Evolutionary conservation across 2,797 vertebrate genomes (phyloP).

Genomic region (Champsocephalus gunnari): DNA sequence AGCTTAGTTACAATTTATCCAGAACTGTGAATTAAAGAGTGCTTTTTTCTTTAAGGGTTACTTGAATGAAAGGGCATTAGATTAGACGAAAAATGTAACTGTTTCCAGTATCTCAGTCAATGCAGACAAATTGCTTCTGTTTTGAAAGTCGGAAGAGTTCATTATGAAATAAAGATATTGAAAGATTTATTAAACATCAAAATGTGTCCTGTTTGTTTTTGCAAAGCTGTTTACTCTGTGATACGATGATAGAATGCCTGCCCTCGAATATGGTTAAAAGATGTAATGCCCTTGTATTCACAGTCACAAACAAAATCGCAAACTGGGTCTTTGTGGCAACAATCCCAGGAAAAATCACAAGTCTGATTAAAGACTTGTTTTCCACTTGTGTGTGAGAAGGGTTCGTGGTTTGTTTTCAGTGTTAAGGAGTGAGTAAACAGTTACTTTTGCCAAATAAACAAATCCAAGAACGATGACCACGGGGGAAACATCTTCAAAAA

Average conservation of each 20-base stretch:
- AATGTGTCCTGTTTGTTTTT: neutral
- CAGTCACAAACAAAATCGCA: no score
- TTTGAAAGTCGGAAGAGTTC: neutral
- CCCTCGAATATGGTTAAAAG: neutral
- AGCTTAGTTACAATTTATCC: neutral
- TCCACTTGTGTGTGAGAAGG: no score
- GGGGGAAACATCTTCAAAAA: no score
- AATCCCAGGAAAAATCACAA: no score
- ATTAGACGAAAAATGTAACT: slow-evolving; percentile 4
- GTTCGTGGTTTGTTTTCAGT: no score
- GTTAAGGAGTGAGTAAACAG: no score
- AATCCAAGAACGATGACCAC: no score
- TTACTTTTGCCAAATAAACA: no score
- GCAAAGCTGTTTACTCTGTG: neutral
- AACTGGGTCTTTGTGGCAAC: no score
- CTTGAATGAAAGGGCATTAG: neutral
- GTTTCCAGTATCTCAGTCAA: neutral
- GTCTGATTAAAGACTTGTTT: no score
- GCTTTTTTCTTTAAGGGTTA: neutral
- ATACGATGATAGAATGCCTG: neutral
- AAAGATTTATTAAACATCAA: neutral
- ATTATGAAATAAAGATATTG: neutral
- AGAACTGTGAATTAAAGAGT: neutral
- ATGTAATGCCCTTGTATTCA: no score
- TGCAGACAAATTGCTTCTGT: neutral